Evolutionary conservation across 2,113 vertebrate species (phyloP), one percentile per base, ranked within the genome.

Genomic region (Nothocercus nigrocapillus): DNA sequence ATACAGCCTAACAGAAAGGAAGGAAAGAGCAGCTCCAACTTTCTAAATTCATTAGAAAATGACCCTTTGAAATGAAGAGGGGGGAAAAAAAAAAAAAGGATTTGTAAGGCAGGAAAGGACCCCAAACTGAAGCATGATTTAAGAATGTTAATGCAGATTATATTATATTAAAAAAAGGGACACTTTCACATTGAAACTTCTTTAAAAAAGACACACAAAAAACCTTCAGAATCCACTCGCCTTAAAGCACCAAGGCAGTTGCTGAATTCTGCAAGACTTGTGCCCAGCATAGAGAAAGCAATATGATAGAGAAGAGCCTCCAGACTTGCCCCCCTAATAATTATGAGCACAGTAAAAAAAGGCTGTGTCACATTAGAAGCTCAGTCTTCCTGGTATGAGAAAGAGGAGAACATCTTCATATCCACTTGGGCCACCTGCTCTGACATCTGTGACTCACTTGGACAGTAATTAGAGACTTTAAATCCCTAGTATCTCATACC

Each of bases 371-470:
- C 22, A 9, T 36, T 88, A 64, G 82, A 88, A 79, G n/a, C 68
- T 51, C 40, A 3, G 11, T 28, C 49, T 67, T 51, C 19, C 40
- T 89, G 59, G 45, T 45, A 28, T 12, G 53, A 85, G 85, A 77
- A 78, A 87, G 24, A 53, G 62, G 61, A 51, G 44, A 91, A 83
- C 49, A 53, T 64, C 16, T 77, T 63, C n/a, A 32, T 83, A 42
- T 20, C 51, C 13, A 22, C 67, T 86, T 84, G 32, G 10, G 32
- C 40, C 45, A 88, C 42, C 14, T 70, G 8, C 77, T 91, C 27
- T n/a, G 85, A 82, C 24, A 90, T 59, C 58, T 78, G 61, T 93
- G 61, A 72, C 77, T 92, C 64, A 69, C 45, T 75, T 49, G 34
- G 40, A 38, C 27, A 81, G 68, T 76, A 86, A 9, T 59, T 63